A percentile compares a stretch with the other conserved stretches of the same genome.
phyloP scores from a whole-genome alignment of 2,113 vertebrate genomes.

The Formicarius rufipectus region DNA sequence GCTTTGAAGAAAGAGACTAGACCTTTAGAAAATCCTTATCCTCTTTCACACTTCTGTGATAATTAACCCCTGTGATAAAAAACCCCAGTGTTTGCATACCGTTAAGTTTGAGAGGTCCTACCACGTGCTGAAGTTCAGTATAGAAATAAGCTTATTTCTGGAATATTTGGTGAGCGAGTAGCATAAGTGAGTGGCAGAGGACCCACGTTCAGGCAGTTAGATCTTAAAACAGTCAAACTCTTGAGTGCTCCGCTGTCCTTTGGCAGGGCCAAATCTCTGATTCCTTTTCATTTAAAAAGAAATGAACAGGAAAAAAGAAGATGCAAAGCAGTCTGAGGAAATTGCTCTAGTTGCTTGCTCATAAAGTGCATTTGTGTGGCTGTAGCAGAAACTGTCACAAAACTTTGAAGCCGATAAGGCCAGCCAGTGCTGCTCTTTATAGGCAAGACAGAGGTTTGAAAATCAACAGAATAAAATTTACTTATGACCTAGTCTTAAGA shows the following conservation, averaged over 20 bases:
- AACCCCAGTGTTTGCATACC: neutral
- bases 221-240: neutral
- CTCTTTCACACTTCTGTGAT: constrained; percentile 9
- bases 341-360: neutral
- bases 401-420: neutral
- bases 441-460: neutral
- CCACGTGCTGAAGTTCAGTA: neutral
- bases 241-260: neutral
- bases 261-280: neutral
- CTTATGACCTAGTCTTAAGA: neutral
- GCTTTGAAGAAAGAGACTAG: constrained; percentile 37
- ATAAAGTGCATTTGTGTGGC: neutral
- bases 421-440: neutral
- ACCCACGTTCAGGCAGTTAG: neutral
- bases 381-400: neutral
- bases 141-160: neutral
- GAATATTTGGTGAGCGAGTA: neutral
- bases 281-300: neutral
- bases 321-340: constrained; percentile 25
- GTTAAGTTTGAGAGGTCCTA: neutral
- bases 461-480: neutral
- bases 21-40: constrained; percentile 22
- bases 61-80: constrained; percentile 16
- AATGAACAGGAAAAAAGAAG: neutral
- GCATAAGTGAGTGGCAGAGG: neutral